Base-by-base conservation (phyloP, 2,888 invertebrate genomes). In the Drosophila buzzatii region DNA sequence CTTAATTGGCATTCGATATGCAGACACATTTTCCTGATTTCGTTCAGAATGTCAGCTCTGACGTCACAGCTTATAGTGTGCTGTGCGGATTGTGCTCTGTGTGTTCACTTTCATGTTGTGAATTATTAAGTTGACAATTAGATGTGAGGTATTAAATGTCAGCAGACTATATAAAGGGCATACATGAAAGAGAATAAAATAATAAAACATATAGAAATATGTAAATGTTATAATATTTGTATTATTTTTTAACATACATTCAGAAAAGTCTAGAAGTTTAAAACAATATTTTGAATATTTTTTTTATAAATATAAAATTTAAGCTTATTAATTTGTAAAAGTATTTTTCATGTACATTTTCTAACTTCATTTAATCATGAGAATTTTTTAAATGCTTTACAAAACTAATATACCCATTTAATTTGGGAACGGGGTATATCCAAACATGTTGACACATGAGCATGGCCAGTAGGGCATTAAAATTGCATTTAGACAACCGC, bases 1-100 rank as follows among this genome's bases (percentile, higher is more conserved):
- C 41, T 10, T 23, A 20, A 64, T 18, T 56, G 31, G 7, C 33
- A 75, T 70, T 70, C 37, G 52, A 52, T 52, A 70, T 70, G 55
- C 52, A 64, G 39, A 56, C 18, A 23, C 44, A 52, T 51, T 59
- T 33, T 10, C n/a, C 42, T 12, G 3, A 23, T 45, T 33, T 31
- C 41, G 35, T 31, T n/a, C 16, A 23, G 10, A 64, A 60, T 37
- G 14, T 10, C 31, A 42, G 16, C 51, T 16, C 39, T 76, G 56
- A 77, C 56, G 56, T 76, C 77, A 55, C 27, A 41, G 0, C 18
- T 31, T 7, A 7, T n/a, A 56, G 62, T 8, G 14, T 45, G 45
- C 3, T 8, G 23, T n/a, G n/a, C n/a, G 7, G 42, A n/a, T 53
- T 20, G 45, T 23, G 57, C 33, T 18, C 33, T 18, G 45, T 20